Evolutionary conservation across 2,113 vertebrate species (phyloP), one percentile per base, ranked within the genome.

Genomic region (Hydrochoerus hydrochaeris): DNA sequence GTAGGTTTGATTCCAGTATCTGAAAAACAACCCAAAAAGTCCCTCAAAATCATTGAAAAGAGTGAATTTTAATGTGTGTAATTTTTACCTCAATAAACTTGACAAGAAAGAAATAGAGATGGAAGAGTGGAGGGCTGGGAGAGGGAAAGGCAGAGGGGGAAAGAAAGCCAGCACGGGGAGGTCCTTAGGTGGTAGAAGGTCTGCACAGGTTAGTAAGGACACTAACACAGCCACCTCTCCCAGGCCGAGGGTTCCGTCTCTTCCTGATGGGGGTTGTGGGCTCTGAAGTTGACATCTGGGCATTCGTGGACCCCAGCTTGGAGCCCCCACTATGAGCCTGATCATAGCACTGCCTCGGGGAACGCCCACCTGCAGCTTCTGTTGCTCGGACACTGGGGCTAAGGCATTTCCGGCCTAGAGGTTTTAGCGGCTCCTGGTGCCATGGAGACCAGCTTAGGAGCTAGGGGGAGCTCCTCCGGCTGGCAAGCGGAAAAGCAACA

Each of bases 381-480:
- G 44, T 93, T 89, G 75, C 95, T 19, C 0, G 78, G 97, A 93
- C 62, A 94, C 97, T 57, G 82, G 46, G 22, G 46, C 35, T 38
- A 91, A 96, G 82, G 92, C 85, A 92, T 95, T 96, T 97, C 96
- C 96, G 88, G 73, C 93, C 95, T 54, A 12, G 93, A 58, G 0
- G 49, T 85, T 90, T 93, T 17, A 22, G 94, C 46, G 57, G 54
- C 54, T 88, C 52, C 85, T 49, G 96, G 41, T 96, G 83, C 86
- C 93, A 80, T 94, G 93, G 97, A 94, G 91, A 97, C 96, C 91
- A 84, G 82, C 78, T 49, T 67, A 49, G 84, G 85, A 90, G 90
- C 75, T 84, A 30, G 20, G 49, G 62, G 52, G 38, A 67, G 65
- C 52, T 73, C 5, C 71, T 71, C 35, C 60, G 1, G 57, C 57